A percentile compares a stretch with the other conserved stretches of the same genome.
phyloP scores from a whole-genome alignment of 2,113 vertebrate species.

The Chunga burmeisteri region DNA sequence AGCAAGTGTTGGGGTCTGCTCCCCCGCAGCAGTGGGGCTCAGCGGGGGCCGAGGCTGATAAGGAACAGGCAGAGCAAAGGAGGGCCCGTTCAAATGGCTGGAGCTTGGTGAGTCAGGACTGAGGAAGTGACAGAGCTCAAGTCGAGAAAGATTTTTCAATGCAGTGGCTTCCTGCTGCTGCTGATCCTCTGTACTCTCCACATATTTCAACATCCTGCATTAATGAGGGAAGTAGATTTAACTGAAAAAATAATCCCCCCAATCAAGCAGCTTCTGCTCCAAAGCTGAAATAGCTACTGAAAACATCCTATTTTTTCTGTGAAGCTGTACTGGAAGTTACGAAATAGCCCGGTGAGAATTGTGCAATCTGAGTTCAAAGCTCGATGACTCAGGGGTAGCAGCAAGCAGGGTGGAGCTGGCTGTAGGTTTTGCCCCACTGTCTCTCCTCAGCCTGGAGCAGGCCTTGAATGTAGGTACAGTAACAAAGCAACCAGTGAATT shows the following conservation, averaged over 20 bases:
- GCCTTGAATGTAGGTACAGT: background rate
- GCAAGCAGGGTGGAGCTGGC: background rate
- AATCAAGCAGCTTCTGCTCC: background rate
- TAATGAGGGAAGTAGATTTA: background rate
- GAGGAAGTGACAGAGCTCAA: background rate
- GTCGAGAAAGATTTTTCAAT: background rate
- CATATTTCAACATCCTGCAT: background rate
- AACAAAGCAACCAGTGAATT: background rate
- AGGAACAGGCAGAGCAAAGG: background rate
- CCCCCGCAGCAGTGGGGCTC: rapidly evolving
- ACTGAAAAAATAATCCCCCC: background rate
- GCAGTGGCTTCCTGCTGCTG: background rate
- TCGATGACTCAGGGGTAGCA: background rate
- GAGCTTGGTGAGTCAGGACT: background rate
- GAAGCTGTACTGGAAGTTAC: background rate
- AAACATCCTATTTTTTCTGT: background rate
- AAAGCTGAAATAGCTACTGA: background rate
- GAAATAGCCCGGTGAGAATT: conserved; percentile 5
- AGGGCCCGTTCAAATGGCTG: rapidly evolving
- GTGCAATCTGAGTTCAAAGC: conserved; percentile 8
- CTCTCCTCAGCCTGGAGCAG: background rate
- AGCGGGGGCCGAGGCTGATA: background rate
- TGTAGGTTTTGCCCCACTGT: background rate
- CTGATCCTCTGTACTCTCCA: background rate
- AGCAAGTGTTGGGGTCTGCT: background rate